Evolutionary conservation across 2,888 invertebrate genomes (phyloP), one percentile per base, ranked within the genome.

Genomic region (Hydrotaea diabolus): DNA sequence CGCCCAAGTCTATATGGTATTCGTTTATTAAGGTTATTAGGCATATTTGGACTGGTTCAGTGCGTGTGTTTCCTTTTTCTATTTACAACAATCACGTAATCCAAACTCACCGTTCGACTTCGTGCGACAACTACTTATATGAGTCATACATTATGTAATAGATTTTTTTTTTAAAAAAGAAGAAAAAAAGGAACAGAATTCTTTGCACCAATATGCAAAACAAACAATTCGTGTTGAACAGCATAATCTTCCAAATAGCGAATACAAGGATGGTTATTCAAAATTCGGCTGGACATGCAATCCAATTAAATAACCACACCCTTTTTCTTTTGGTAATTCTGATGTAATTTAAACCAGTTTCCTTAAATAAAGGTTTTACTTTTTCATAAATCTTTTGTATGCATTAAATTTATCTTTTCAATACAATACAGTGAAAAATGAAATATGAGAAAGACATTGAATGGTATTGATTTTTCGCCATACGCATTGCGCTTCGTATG

Each of bases 111-210:
- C 78, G 49, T 49, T n/a, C n/a, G 49, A 80, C 73, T 77, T 77
- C 72, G 59, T 11, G 17, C 23, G 43, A 72, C 78, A 75, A 75
- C 46, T n/a, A 75, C 19, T 9, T 36, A n/a, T 43, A 79, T 84
- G 84, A 84, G 77, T 84, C 84, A 84, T 78, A 49, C 57, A 57
- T 84, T 81, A 81, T 78, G 81, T 81, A 84, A 84, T 74, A 80
- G 17, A 21, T 49, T 77, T 62, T 46, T 80, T 74, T 73, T 17
- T 43, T 64, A 66, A 49, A n/a, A 57, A 36, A 2, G 9, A 36
- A 72, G 73, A 49, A n/a, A 57, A 36, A 2, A 13, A 36, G 2
- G 17, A 15, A 39, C 46, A 59, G 62, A 2, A 62, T 7, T 4
- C 46, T 53, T 78, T 69, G 31, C 39, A 46, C 69, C 46, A 26